Evolutionary conservation across 1,140 invertebrate genomes (phyloP), one percentile per base, ranked within the genome.

Genomic region (Scaptomyza montana): DNA sequence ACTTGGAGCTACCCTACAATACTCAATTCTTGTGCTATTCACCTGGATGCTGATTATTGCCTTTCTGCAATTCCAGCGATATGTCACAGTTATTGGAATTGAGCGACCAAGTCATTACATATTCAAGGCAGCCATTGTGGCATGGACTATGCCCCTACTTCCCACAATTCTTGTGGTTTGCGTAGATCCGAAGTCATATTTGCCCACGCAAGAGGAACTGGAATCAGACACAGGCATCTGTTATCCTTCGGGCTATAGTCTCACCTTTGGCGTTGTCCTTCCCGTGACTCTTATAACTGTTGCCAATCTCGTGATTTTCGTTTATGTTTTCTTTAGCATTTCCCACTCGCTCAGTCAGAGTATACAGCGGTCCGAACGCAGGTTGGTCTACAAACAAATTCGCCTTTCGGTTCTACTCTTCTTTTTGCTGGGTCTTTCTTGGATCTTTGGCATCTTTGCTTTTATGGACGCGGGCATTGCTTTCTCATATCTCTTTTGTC

Each of bases 41-140:
- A 93, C 93, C 76, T 95, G 95, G 95, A 95, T 95, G 94, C 77
- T 95, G n/a, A 93, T 95, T 16, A 94, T 94, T 5, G 94, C 94
- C 2, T 84, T 93, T 47, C 89, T 95, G 54, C 95, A 95, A 85
- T 95, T 94, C 82, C 93, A 94, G 57, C 92, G 94, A 64, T 95
- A 94, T 74, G 94, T 95, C 0, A 90, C 92, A 53, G 94, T 95
- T 13, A 90, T 95, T 12, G 94, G 94, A 3, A 92, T 92, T 0
- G 81, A 90, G 28, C 90, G 94, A 25, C 93, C 93, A 2, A 86
- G 82, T 0, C 92, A 93, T 65, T 94, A 94, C 70, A 93, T 94
- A 66, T 64, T 93, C 1, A 94, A 93, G 78, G 93, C 93, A 36
- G 92, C 93, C 5, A 33, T 93, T 8, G 75, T 93, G 21, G 94